A percentile compares a stretch with the other conserved stretches of the same genome.
These are phyloP conservation scores for Pavo muticus DNA, from an alignment of 2,113 vertebrate species.

Conservation along the genomic window DNA sequence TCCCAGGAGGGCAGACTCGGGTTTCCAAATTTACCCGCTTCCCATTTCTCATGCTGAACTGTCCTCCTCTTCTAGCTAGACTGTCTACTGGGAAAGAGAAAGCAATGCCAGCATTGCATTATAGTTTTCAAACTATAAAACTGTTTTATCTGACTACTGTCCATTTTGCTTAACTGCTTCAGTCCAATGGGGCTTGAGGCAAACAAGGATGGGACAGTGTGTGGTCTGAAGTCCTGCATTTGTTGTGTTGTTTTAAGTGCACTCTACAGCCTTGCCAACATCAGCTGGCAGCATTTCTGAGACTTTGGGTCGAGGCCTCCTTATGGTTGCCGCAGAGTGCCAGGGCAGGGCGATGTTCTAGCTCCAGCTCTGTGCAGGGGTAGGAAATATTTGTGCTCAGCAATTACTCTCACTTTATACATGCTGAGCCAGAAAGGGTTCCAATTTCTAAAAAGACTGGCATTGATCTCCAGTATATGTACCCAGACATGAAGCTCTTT, in stretches of 20 bases:
- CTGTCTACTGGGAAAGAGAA: neutral
- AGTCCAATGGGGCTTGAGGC: neutral
- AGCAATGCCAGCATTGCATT: rapidly evolving
- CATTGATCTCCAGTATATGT: neutral
- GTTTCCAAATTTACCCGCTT: neutral
- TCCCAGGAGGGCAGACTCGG: neutral
- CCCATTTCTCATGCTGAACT: neutral
- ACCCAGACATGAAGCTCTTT: neutral
- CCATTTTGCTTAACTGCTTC: neutral
- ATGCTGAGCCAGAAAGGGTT: neutral
- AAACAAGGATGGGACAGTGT: neutral
- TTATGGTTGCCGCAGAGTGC: rapidly evolving
- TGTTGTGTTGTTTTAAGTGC: rapidly evolving
- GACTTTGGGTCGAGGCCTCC: neutral
- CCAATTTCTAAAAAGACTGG: neutral
- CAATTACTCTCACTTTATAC: neutral
- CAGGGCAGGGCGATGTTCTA: neutral
- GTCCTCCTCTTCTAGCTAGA: neutral
- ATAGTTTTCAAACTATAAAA: neutral
- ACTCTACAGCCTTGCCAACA: neutral
- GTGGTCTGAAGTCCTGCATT: rapidly evolving
- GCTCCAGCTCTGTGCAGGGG: neutral
- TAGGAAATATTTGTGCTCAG: neutral
- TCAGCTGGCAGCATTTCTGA: rapidly evolving
- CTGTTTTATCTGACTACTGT: neutral